These are phyloP conservation scores for Eilema sororculum DNA, from an alignment of 2,888 invertebrate genomes.

Conservation along the genomic window DNA sequence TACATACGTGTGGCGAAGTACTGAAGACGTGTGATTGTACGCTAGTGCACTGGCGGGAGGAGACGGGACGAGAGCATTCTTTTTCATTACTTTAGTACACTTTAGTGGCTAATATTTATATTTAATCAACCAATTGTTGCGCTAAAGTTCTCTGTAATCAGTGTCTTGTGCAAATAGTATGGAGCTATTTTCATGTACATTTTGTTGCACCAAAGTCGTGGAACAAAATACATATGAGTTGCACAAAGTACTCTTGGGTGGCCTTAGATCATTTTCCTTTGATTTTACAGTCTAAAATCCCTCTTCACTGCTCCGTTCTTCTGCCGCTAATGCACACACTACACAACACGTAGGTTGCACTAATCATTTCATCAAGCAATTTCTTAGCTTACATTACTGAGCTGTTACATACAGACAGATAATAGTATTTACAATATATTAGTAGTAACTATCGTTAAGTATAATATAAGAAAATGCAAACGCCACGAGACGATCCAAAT, in stretches of 20 bases:
- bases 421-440: conserved; percentile 43
- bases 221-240: neutral
- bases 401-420: conserved; percentile 16
- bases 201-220: no score
- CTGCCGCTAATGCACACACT: neutral
- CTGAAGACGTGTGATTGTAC: conserved; percentile 9
- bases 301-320: neutral
- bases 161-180: no score
- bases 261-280: no score
- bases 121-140: no score
- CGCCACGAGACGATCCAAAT: conserved; percentile 38
- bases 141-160: no score
- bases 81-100: neutral
- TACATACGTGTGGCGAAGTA: conserved; percentile 23
- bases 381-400: conserved; percentile 15
- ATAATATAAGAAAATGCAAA: conserved; percentile 40
- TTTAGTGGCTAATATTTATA: no score
- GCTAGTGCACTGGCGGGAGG: neutral
- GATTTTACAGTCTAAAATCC: no score
- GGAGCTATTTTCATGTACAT: no score
- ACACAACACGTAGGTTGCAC: neutral
- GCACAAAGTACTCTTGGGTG: no score
- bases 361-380: conserved; percentile 19
- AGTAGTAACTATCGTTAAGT: conserved; percentile 16
- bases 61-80: neutral